Evolutionary conservation across 2,888 invertebrate species (phyloP).

Genomic region (Tanypteryx hageni): DNA sequence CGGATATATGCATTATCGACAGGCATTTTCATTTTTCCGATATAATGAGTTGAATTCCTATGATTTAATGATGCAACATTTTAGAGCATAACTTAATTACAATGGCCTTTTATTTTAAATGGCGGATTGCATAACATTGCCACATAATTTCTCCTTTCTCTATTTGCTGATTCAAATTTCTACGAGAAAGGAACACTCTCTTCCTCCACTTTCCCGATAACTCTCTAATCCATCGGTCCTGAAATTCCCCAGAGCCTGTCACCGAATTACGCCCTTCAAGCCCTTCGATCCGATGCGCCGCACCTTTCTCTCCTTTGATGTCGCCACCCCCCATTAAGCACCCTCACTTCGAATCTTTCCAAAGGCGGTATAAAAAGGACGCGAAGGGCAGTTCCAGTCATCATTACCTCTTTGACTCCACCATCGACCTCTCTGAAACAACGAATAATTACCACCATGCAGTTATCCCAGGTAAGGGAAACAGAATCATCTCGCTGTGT

Average conservation of each 20-base stretch:
- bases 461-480: slow-evolving; percentile 7
- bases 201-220: background rate
- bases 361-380: background rate
- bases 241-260: background rate
- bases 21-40: too few relatives aligned
- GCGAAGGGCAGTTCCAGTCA: background rate
- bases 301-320: background rate
- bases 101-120: too few relatives aligned
- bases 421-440: background rate
- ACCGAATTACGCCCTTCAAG: background rate
- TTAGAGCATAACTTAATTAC: too few relatives aligned
- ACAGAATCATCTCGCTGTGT: background rate
- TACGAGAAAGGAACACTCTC: background rate
- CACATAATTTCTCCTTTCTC: background rate
- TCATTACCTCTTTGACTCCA: background rate
- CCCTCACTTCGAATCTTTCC: background rate
- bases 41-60: too few relatives aligned
- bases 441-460: background rate
- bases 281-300: background rate
- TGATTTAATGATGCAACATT: too few relatives aligned
- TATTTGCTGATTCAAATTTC: background rate
- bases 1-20: too few relatives aligned
- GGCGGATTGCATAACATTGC: background rate
- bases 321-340: background rate
- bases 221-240: background rate